A percentile compares a stretch with the other conserved stretches of the same genome.
These are phyloP conservation scores for Poeciliopsis gracilis DNA, from an alignment of 2,797 vertebrate species.

Conservation along the genomic window DNA sequence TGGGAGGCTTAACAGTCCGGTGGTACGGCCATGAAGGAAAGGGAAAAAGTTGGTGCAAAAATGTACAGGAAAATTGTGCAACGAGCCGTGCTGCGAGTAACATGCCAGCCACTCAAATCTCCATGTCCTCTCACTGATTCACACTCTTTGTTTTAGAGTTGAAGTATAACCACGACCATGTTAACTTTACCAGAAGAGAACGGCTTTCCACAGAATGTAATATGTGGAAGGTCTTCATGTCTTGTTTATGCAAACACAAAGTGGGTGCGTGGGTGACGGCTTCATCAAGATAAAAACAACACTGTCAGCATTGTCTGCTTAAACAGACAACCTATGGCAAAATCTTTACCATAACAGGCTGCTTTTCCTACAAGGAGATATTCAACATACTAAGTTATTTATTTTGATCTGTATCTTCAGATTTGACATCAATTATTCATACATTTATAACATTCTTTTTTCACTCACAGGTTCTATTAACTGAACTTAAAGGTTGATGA, in stretches of 20 bases:
- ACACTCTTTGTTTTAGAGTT: not conserved
- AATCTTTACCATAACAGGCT: not conserved
- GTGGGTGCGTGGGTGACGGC: conserved; percentile 17
- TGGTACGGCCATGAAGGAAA: conserved; percentile 48
- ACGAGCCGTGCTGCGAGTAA: conserved; percentile 14
- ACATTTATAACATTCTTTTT: conserved; percentile 2
- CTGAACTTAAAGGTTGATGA: not conserved
- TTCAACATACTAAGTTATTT: not conserved
- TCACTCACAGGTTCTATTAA: not conserved
- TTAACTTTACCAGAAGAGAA: not conserved
- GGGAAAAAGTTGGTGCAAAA: conserved; percentile 22
- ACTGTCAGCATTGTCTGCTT: conserved; percentile 23
- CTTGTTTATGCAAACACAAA: conserved; percentile 14
- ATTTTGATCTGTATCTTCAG: not conserved
- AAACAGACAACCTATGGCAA: not conserved
- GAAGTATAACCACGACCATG: not conserved
- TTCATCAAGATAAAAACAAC: conserved; percentile 32
- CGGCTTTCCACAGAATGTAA: conserved; percentile 6
- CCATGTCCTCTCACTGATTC: not conserved
- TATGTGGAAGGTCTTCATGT: conserved; percentile 8
- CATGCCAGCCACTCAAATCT: conserved; percentile 4
- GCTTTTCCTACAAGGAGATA: conserved; percentile 25
- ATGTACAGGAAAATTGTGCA: conserved; percentile 7
- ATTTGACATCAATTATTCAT: conserved; percentile 4
- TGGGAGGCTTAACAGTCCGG: conserved; percentile 62